A percentile compares a stretch with the other conserved stretches of the same genome.
These are phyloP conservation scores for Rhinolophus ferrumequinum DNA, from an alignment of 2,113 vertebrate species.

Conservation along the genomic window DNA sequence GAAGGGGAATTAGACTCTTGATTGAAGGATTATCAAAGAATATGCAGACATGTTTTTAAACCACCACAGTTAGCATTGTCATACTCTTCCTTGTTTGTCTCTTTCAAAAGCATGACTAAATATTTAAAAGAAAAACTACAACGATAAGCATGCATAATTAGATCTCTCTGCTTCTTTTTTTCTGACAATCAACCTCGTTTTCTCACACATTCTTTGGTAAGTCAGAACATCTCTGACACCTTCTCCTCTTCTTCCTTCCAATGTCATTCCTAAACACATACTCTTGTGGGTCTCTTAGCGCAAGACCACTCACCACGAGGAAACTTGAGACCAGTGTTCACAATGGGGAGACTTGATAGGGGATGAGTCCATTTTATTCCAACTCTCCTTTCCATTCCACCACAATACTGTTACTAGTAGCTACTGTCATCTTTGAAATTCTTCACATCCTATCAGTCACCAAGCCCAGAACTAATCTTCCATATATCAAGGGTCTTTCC, in stretches of 20 bases:
- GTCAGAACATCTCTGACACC: not conserved
- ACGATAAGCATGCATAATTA: not conserved
- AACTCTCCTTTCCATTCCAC: not conserved
- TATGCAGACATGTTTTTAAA: not conserved
- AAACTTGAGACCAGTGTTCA: not conserved
- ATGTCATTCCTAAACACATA: not conserved
- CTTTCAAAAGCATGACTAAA: constrained; percentile 8
- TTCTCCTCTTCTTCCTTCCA: not conserved
- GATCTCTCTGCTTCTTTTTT: not conserved
- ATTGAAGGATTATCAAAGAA: not conserved
- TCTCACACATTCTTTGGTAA: not conserved
- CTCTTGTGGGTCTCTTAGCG: not conserved
- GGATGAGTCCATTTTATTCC: not conserved
- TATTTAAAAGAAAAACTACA: not conserved
- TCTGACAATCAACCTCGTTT: not conserved
- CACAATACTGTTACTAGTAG: not conserved
- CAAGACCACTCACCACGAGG: not conserved
- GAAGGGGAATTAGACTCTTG: not conserved
- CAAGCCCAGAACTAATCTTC: not conserved
- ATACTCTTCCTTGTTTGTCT: not conserved
- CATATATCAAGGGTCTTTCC: not conserved
- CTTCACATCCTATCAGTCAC: not conserved
- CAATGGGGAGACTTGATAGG: not conserved
- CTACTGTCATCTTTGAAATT: not conserved
- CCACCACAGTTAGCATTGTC: not conserved